A percentile compares a stretch with the other conserved stretches of the same genome.
phyloP scores from a whole-genome alignment of 2,113 vertebrate genomes.

The Antennarius striatus region DNA sequence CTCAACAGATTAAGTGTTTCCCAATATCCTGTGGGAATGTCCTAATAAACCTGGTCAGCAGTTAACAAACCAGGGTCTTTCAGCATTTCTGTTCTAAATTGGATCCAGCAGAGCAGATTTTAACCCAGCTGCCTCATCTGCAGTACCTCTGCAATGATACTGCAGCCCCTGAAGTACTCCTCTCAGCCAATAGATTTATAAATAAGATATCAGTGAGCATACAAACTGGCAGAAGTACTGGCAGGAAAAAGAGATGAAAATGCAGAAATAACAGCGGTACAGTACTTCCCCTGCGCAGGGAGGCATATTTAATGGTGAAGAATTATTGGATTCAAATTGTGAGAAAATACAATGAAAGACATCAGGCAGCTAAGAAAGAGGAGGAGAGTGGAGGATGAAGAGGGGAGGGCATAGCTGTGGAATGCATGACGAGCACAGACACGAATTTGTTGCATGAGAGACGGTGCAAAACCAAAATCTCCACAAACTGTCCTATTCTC shows the following conservation, averaged over 20 bases:
- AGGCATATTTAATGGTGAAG: neutral
- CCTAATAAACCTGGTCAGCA: slow-evolving; percentile 21
- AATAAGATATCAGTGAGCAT: slow-evolving; percentile 43
- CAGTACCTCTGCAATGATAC: slow-evolving; percentile 42
- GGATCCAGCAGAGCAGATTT: neutral
- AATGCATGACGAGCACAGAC: slow-evolving; percentile 75
- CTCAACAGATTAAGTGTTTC: slow-evolving; percentile 40
- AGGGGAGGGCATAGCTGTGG: slow-evolving; percentile 56
- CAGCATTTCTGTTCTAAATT: neutral
- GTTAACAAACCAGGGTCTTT: slow-evolving; percentile 15
- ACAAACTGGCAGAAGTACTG: slow-evolving; percentile 14
- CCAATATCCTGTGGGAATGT: slow-evolving; percentile 43
- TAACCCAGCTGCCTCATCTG: neutral
- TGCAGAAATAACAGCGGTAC: slow-evolving; percentile 1
- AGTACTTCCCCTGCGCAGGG: neutral
- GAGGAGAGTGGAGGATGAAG: slow-evolving; percentile 26
- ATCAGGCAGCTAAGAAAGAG: slow-evolving; percentile 10
- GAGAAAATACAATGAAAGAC: slow-evolving; percentile 18
- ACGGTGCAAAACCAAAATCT: slow-evolving; percentile 39
- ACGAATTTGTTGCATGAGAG: slow-evolving; percentile 58
- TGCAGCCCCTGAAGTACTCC: slow-evolving; percentile 41
- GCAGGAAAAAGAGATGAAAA: slow-evolving; percentile 14
- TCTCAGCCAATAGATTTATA: slow-evolving; percentile 30
- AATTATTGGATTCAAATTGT: slow-evolving; percentile 15
- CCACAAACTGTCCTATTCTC: slow-evolving; percentile 20